Evolutionary conservation across 1,140 invertebrate species (phyloP).

Genomic region (Drosophila funebris): DNA sequence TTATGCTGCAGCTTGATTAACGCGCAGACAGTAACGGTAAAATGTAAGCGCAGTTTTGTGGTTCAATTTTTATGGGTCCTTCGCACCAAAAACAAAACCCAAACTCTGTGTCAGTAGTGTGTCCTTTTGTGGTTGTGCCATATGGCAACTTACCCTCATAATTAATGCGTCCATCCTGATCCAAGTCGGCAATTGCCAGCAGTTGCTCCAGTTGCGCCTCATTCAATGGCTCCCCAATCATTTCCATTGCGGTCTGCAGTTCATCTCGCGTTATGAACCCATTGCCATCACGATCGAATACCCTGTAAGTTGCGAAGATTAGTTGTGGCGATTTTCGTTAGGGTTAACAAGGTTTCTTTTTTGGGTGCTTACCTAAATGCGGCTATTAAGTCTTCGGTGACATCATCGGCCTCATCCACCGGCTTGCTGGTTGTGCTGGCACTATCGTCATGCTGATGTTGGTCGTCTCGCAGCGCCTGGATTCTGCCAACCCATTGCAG

Average conservation of each 20-base stretch:
- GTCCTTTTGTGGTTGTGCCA: constrained; percentile 20
- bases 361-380: constrained; percentile 87
- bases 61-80: constrained; percentile 38
- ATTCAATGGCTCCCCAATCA: constrained; percentile 90
- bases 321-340: neutral
- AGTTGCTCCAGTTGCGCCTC: constrained; percentile 89
- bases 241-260: constrained; percentile 89
- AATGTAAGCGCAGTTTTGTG: constrained; percentile 21
- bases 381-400: constrained; percentile 88
- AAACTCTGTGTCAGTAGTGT: neutral
- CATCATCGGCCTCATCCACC: constrained; percentile 86
- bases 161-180: constrained; percentile 90
- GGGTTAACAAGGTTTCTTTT: neutral
- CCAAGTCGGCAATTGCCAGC: constrained; percentile 88
- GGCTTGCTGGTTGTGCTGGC: constrained; percentile 74
- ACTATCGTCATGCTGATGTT: constrained; percentile 83
- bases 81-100: constrained; percentile 13
- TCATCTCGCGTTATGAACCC: constrained; percentile 91
- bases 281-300: constrained; percentile 91
- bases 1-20: constrained; percentile 69
- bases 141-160: constrained; percentile 88
- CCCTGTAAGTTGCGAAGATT: constrained; percentile 83
- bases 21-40: constrained; percentile 34
- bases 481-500: constrained; percentile 89
- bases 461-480: constrained; percentile 86